Evolutionary conservation across 2,113 vertebrate genomes (phyloP), one percentile per base, ranked within the genome.

Genomic region (Fukomys damarensis): DNA sequence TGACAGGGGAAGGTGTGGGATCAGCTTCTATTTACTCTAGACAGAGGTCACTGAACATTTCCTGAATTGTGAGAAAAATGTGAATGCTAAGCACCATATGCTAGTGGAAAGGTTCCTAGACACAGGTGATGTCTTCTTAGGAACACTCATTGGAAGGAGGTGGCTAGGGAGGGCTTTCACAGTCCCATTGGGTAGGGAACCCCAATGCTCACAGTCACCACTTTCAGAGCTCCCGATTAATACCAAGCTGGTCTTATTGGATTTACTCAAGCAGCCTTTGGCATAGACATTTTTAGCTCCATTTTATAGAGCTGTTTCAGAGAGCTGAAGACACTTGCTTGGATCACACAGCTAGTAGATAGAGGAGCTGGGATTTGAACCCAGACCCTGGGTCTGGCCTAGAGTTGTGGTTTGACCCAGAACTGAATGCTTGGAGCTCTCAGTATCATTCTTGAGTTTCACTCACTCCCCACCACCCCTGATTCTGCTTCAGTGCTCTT

Each of bases 21-120:
- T 91, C 35, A 2, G 81, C 19, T 30, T 92, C 46, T 96, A 77
- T 95, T 97, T 96, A 80, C 84, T 92, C 58, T 28, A 16, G 80
- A 86, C 65, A 89, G 79, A 92, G 80, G 86, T 97, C 97, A 94
- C 95, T 94, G 96, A 96, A 97, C 96, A 93, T 90, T 89, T 97
- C 95, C 79, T 0, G 13, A 96, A 81, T 89, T 94, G 84, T 66
- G 95, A 96, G 93, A 96, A 97, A 80, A 59, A 86, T 63, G 96
- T 94, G 88, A 97, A 86, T 89, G 93, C 87, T 68, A 92, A 72
- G 77, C 54, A 93, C 86, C 84, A 6, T 0, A 76, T 95, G 77
- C 89, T 95, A 46, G 77, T 26, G 28, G 80, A 93, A 97, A 94
- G 87, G 1, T 0, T 93, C 97, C 96, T 81, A 95, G 87, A 66